Evolutionary conservation across 2,888 invertebrate species (phyloP).

Genomic region (Eutolmus rufibarbis): DNA sequence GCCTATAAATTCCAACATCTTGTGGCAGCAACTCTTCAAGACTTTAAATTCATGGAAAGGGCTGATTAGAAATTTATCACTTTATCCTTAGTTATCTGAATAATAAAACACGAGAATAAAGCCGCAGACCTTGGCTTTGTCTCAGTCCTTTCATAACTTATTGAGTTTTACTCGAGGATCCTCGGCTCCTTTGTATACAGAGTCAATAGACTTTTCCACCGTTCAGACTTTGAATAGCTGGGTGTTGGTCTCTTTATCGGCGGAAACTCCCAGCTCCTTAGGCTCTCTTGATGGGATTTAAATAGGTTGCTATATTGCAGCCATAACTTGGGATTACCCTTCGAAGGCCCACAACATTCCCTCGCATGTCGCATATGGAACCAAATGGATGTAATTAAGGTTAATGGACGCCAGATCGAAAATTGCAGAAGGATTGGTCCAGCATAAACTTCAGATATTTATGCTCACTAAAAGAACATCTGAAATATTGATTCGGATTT

Average conservation of each 20-base stretch:
- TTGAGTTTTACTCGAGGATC: constrained; percentile 21
- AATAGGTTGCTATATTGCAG: constrained; percentile 28
- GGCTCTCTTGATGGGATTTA: constrained; percentile 18
- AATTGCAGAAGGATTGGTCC: not conserved
- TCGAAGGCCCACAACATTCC: not conserved
- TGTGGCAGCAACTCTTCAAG: not conserved
- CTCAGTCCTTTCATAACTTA: constrained; percentile 21
- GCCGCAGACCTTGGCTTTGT: constrained; percentile 23
- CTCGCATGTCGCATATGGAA: not conserved
- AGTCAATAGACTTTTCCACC: constrained; percentile 14
- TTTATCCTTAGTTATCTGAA: constrained; percentile 25
- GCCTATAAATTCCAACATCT: not conserved
- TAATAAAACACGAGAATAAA: constrained; percentile 21
- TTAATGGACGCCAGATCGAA: not conserved
- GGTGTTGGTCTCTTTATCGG: not conserved
- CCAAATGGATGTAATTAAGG: not conserved
- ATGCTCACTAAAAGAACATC: not conserved
- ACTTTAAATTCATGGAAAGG: constrained; percentile 17
- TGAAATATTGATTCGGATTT: not conserved
- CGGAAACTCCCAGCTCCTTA: not conserved
- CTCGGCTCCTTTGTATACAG: constrained; percentile 1
- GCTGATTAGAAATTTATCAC: constrained; percentile 28
- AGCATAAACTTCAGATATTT: not conserved
- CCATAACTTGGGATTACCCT: constrained; percentile 16
- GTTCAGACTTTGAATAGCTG: constrained; percentile 10